Conservation (phyloP, 2,113 vertebrate genomes). For the Epinephelus moara region DNA sequence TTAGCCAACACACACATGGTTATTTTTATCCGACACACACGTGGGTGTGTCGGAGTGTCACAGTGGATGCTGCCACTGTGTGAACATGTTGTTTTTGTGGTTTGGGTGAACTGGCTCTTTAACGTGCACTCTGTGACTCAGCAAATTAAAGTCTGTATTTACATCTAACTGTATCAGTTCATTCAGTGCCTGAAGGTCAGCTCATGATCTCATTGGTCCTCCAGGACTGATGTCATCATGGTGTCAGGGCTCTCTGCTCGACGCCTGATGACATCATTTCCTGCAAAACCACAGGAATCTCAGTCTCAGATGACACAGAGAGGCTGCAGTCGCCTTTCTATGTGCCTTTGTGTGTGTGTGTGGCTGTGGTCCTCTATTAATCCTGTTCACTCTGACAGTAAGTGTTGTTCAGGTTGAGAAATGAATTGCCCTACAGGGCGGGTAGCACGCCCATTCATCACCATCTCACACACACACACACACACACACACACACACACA, state of each 20-base stretch:
- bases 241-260: background rate
- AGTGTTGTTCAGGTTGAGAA: slow-evolving; percentile 73
- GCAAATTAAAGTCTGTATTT: background rate
- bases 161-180: background rate
- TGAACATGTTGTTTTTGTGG: background rate
- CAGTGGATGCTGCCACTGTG: no score
- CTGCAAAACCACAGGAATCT: slow-evolving; percentile 28
- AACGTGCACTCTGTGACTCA: background rate
- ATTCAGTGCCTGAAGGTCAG: background rate
- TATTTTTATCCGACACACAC: no score
- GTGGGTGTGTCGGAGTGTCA: no score
- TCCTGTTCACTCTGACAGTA: slow-evolving; percentile 67
- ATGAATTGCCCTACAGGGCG: slow-evolving; percentile 70
- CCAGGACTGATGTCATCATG: slow-evolving; percentile 36
- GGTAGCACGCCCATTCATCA: slow-evolving; percentile 60
- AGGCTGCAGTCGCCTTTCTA: background rate
- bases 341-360: slow-evolving; percentile 8
- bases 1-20: no score
- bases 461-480: slow-evolving; percentile 24
- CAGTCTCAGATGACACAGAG: slow-evolving; percentile 21
- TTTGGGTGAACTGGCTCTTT: background rate
- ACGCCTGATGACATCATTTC: slow-evolving; percentile 46
- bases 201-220: slow-evolving; percentile 49
- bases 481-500: slow-evolving; percentile 21
- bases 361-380: slow-evolving; percentile 55